Evolutionary conservation across 1,140 invertebrate genomes (phyloP), one percentile per base, ranked within the genome.

Genomic region (Drosophila eugracilis): DNA sequence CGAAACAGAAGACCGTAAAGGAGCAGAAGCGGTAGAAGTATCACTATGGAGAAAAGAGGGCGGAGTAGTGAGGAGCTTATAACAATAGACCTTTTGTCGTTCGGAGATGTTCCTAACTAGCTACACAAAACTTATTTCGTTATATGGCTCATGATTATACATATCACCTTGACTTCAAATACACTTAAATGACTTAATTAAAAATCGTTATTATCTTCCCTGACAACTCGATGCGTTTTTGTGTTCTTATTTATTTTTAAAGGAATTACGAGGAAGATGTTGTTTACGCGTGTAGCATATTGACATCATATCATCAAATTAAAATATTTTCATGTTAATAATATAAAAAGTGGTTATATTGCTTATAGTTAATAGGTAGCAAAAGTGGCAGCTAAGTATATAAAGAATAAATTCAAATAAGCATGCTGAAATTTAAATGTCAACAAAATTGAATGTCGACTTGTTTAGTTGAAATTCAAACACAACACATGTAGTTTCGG

Each of bases 61-160:
- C 12, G 21, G 19, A 30, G 21, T 12, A 22, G 30, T 5, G 30
- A 24, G 12, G 14, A 32, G 26, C 15, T 17, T 32, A 4, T 5
- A 26, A 32, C 58, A 34, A 62, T 34, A 19, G 54, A 30, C 4
- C 21, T 0, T 1, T 5, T 5, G 5, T 21, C 5, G 24, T 7
- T 4, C 14, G 12, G 6, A 19, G 12, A 17, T 3, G 45, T 0
- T 5, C 10, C 12, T 2, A 14, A 58, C 36, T n/a, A n/a, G n/a
- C n/a, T n/a, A 9, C 45, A 5, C 21, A n/a, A n/a, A 34, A 52
- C 3, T 15, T 12, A 4, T 17, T 14, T 2, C 30, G 12, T 22
- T 32, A n/a, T 52, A 21, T 50, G 26, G 30, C 26, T 41, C 30
- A 62, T 19, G 30, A 14, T 17, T 32, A 34, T 58, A 62, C n/a